A percentile compares a stretch with the other conserved stretches of the same genome.
Conservation (phyloP, 2,797 vertebrate species). For the Danio tinwini region DNA sequence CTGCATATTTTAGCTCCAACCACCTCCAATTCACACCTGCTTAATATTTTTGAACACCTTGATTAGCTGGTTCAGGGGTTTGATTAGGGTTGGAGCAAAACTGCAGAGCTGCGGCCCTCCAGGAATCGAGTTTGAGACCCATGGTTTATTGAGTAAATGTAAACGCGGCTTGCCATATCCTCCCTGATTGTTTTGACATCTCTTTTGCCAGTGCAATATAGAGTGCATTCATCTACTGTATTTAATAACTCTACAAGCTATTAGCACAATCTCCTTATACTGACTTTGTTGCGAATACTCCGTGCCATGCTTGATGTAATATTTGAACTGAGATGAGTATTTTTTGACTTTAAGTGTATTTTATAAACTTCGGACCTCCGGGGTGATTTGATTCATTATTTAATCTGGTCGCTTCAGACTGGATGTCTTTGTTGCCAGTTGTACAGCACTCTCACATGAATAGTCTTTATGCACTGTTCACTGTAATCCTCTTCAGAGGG, state of each 20-base stretch:
- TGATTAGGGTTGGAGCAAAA: no score
- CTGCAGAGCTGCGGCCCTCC: no score
- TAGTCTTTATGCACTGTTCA: conserved; percentile 47
- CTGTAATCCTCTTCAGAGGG: conserved; percentile 55
- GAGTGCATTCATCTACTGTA: conserved; percentile 16
- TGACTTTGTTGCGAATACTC: conserved; percentile 28
- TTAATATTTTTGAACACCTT: no score
- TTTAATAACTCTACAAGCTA: conserved; percentile 12
- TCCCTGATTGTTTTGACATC: neutral
- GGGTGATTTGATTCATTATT: conserved; percentile 52
- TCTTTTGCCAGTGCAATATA: conserved; percentile 12
- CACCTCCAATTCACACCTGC: no score
- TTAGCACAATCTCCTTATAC: neutral
- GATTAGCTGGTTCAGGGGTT: no score
- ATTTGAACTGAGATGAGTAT: conserved; percentile 52
- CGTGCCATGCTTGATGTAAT: conserved; percentile 55
- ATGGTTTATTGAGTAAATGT: no score
- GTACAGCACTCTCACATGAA: conserved; percentile 49
- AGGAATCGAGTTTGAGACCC: no score
- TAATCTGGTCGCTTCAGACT: conserved; percentile 44
- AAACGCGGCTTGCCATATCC: no score
- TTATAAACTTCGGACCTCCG: conserved; percentile 49
- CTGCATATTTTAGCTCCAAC: no score
- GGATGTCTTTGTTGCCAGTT: conserved; percentile 44
- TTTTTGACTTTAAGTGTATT: conserved; percentile 52